Evolutionary conservation across 2,797 vertebrate genomes (phyloP).

Genomic region (Parotocinclus haroldoi): DNA sequence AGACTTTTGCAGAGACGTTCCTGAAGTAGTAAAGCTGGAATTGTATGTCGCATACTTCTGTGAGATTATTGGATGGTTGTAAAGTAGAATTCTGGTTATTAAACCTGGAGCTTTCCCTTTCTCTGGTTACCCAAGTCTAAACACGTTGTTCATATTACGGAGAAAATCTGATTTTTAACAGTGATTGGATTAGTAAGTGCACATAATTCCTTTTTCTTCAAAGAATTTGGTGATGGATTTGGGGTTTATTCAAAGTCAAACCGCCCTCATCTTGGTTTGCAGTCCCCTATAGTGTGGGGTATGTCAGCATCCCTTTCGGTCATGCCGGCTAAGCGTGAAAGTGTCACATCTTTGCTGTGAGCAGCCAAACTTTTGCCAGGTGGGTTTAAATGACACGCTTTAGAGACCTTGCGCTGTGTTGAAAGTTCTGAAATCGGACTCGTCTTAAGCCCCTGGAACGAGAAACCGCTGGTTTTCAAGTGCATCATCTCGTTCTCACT

Average conservation of each 20-base stretch:
- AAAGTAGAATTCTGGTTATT: too few species aligned
- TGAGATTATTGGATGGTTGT: too few species aligned
- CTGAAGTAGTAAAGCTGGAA: too few species aligned
- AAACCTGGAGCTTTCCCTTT: too few species aligned
- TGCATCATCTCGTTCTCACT: background rate
- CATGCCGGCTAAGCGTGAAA: conserved; percentile 37
- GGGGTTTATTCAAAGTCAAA: conserved; percentile 13
- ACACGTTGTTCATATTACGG: too few species aligned
- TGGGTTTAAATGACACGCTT: conserved; percentile 34
- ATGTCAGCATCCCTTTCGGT: conserved; percentile 41
- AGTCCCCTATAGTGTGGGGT: conserved; percentile 26
- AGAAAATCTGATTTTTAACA: too few species aligned
- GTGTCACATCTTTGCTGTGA: conserved; percentile 25
- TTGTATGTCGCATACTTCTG: too few species aligned
- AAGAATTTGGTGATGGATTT: too few species aligned
- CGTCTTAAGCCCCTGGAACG: background rate
- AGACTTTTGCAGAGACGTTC: too few species aligned
- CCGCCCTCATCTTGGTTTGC: conserved; percentile 33
- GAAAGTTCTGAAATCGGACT: conserved; percentile 25
- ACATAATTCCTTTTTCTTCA: too few species aligned
- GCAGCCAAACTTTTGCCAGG: conserved; percentile 44
- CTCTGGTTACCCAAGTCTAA: too few species aligned
- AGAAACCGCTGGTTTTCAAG: conserved; percentile 9
- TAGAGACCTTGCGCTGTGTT: conserved; percentile 19
- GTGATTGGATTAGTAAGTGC: too few species aligned